Conservation (phyloP, 2,113 vertebrate species). For the Solea senegalensis region DNA sequence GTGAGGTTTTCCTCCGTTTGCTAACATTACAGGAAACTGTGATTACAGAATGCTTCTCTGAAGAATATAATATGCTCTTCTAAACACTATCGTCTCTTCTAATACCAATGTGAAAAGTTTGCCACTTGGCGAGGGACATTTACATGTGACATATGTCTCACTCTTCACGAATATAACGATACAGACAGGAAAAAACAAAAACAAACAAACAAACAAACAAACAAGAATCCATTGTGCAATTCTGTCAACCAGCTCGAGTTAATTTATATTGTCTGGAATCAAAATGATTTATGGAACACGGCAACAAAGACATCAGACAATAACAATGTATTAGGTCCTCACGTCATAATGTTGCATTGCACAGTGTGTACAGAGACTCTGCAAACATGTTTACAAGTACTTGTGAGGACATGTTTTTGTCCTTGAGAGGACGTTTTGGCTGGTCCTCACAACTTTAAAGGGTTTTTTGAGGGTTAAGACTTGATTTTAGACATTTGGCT, state of each 20-base stretch:
- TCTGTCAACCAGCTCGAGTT: conserved; percentile 2
- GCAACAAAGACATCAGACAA: conserved; percentile 22
- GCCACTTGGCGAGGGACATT: background rate
- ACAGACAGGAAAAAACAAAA: background rate
- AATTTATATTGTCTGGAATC: background rate
- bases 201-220: conserved; percentile 1
- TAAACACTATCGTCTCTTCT: too few relatives aligned
- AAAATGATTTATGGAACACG: conserved; percentile 3
- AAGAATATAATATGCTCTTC: too few relatives aligned
- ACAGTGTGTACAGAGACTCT: conserved; percentile 35
- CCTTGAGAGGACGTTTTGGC: too few relatives aligned
- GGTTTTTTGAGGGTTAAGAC: too few relatives aligned
- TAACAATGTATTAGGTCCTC: conserved; percentile 23
- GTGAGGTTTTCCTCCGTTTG: conserved; percentile 12
- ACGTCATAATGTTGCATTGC: conserved; percentile 32
- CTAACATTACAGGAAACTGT: conserved; percentile 4
- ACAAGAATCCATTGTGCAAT: conserved; percentile 5
- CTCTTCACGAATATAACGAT: conserved; percentile 4
- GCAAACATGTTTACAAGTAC: conserved; percentile 20
- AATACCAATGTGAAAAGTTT: too few relatives aligned
- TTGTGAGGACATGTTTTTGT: too few relatives aligned
- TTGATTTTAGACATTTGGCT: too few relatives aligned
- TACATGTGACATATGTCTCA: background rate
- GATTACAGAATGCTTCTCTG: background rate
- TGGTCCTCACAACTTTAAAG: too few relatives aligned